phyloP scores from a whole-genome alignment of 2,888 invertebrate genomes.

The Orchesella flavescens region DNA sequence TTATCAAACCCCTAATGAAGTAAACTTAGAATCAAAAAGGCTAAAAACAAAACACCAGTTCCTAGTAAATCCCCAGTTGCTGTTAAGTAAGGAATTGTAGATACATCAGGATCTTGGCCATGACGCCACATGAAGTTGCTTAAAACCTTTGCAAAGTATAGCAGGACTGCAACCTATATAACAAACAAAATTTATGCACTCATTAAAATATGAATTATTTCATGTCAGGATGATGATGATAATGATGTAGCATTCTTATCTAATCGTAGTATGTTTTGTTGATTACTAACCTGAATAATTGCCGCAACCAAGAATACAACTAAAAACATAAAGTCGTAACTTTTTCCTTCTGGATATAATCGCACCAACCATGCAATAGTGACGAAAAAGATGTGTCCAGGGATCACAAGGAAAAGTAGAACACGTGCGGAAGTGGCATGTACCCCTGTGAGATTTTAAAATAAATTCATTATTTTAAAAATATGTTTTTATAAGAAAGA shows the following conservation, averaged over 20 bases:
- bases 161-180: slow-evolving; percentile 79
- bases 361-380: slow-evolving; percentile 61
- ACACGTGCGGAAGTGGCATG: slow-evolving; percentile 75
- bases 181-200: slow-evolving; percentile 15
- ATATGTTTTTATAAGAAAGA: too few relatives aligned
- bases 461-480: slow-evolving; percentile 2
- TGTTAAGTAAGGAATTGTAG: slow-evolving; percentile 91
- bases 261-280: neutral
- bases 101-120: slow-evolving; percentile 90
- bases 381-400: slow-evolving; percentile 70
- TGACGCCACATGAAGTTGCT: slow-evolving; percentile 88
- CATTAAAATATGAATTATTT: neutral
- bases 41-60: slow-evolving; percentile 83
- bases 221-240: too few relatives aligned
- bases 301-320: slow-evolving; percentile 68
- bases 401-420: slow-evolving; percentile 72
- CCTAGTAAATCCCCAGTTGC: slow-evolving; percentile 92
- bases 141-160: slow-evolving; percentile 87
- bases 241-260: neutral
- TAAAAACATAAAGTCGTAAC: slow-evolving; percentile 65
- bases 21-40: slow-evolving; percentile 75
- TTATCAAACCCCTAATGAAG: neutral
- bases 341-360: slow-evolving; percentile 40
- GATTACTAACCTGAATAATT: slow-evolving; percentile 63
- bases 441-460: slow-evolving; percentile 57